Evolutionary conservation across 2,797 vertebrate genomes (phyloP).

Genomic region (Zonotrichia albicollis): DNA sequence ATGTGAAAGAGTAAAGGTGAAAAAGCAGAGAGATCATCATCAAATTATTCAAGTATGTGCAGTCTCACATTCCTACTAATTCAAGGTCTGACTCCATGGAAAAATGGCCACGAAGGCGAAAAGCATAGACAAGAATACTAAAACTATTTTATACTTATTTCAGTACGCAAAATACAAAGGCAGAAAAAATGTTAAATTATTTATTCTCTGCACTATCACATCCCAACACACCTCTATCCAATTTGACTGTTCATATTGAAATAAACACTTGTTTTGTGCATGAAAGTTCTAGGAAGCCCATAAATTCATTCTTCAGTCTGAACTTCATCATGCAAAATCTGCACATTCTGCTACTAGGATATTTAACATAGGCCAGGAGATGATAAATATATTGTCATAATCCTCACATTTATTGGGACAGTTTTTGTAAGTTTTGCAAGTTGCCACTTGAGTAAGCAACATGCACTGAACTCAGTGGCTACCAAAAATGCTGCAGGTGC

Average conservation of each 20-base stretch:
- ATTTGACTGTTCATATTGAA: not conserved
- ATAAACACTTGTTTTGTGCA: not conserved
- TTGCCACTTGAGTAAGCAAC: conserved; percentile 38
- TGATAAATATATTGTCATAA: conserved; percentile 38
- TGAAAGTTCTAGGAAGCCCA: not conserved
- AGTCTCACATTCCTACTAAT: not conserved
- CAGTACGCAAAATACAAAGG: not conserved
- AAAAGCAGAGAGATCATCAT: not conserved
- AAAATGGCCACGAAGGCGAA: not conserved
- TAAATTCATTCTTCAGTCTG: not conserved
- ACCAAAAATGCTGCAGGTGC: conserved; percentile 40
- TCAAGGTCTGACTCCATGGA: not conserved
- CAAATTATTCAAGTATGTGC: not conserved
- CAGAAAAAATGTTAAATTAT: not conserved
- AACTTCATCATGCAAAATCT: not conserved
- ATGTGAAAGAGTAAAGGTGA: not conserved
- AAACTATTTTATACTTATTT: not conserved
- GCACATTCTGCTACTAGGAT: not conserved
- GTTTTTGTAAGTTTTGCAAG: conserved; percentile 50
- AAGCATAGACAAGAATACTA: not conserved
- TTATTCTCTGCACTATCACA: not conserved
- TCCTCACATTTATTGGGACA: conserved; percentile 37
- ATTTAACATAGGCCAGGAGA: conserved; percentile 14
- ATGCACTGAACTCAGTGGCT: conserved; percentile 4
- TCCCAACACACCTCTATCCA: not conserved